phyloP scores from a whole-genome alignment of 2,888 invertebrate species.

The Drosophila subsilvestris region DNA sequence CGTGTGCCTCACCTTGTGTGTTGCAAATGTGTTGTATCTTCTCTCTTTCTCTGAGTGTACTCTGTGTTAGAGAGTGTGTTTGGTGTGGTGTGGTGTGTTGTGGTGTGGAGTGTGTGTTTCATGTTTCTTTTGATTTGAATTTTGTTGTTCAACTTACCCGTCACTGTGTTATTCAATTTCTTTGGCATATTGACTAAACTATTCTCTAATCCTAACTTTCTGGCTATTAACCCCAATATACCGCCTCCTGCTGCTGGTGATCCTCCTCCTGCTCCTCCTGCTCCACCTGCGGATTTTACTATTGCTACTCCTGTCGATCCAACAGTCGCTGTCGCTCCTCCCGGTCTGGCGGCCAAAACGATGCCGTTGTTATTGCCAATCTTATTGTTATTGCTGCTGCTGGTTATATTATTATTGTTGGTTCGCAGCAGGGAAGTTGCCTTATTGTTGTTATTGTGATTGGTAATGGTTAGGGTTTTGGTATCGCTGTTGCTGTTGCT shows the following conservation, averaged over 20 bases:
- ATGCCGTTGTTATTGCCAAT: conserved; percentile 21
- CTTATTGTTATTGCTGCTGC: conserved; percentile 43
- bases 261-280: conserved; percentile 13
- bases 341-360: neutral
- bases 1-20: too few species aligned
- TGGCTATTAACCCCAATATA: conserved; percentile 19
- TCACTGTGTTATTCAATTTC: conserved; percentile 53
- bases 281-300: conserved; percentile 15
- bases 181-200: conserved; percentile 69
- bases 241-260: conserved; percentile 40
- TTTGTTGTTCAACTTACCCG: conserved; percentile 53
- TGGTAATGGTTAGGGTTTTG: conserved; percentile 79
- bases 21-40: too few species aligned
- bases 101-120: neutral
- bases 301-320: conserved; percentile 8
- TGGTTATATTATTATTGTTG: conserved; percentile 55
- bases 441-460: conserved; percentile 51
- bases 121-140: neutral
- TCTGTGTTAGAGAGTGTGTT: too few species aligned
- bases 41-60: too few species aligned
- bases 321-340: conserved; percentile 32
- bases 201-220: conserved; percentile 42
- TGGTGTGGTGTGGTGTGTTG: too few species aligned
- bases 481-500: conserved; percentile 48
- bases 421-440: conserved; percentile 31